Percentiles rank a stretch among this genome's conserved stretches.
Conservation (phyloP, 2,888 invertebrate genomes). For the Rhopalosiphum nymphaeae region DNA sequence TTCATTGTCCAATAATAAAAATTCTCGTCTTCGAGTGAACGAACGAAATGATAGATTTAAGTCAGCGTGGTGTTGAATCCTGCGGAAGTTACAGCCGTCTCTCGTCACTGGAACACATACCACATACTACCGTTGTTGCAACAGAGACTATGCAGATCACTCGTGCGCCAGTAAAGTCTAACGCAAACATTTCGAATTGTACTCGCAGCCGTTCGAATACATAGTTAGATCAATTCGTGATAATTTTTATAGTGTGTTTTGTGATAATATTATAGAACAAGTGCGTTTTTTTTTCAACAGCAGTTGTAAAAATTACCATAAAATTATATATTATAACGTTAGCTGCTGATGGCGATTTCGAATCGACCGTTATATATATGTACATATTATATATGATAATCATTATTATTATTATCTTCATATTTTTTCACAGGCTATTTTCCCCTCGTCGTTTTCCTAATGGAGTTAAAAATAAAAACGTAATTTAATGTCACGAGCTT, state of each 20-base stretch:
- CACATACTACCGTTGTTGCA: background rate
- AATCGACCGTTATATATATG: background rate
- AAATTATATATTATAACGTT: background rate
- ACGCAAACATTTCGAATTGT: background rate
- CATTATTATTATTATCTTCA: background rate
- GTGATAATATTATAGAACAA: background rate
- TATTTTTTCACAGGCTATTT: background rate
- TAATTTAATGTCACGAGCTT: background rate
- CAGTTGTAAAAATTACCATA: background rate
- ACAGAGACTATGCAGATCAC: background rate
- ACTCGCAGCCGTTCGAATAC: background rate
- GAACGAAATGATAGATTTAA: background rate
- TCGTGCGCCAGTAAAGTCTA: background rate
- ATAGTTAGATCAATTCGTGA: background rate
- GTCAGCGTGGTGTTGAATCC: background rate
- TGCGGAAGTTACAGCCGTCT: background rate
- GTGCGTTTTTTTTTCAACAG: background rate
- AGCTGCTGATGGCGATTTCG: background rate
- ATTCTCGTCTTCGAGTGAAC: background rate
- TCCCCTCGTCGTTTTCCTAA: conserved; percentile 26
- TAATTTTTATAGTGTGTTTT: background rate
- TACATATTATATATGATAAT: background rate
- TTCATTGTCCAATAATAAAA: background rate
- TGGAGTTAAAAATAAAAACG: conserved; percentile 31
- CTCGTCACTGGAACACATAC: background rate